Evolutionary conservation across 2,888 invertebrate species (phyloP).

Genomic region (Cyclophora albipunctata): DNA sequence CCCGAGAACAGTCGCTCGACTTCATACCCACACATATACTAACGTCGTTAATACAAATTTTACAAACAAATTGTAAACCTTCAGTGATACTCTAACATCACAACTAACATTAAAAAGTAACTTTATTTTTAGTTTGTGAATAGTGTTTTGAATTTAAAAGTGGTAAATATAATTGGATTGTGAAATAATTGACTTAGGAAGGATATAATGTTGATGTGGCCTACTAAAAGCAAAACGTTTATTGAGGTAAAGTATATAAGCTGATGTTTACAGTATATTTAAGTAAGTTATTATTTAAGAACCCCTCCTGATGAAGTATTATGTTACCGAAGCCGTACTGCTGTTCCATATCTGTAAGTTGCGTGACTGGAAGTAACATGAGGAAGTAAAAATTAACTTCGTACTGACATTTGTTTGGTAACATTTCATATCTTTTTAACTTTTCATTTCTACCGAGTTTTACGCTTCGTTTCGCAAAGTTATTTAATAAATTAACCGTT

Average conservation of each 20-base stretch:
- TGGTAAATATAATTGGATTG: constrained; percentile 55
- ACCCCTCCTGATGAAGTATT: no score
- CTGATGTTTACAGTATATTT: no score
- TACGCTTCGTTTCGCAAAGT: no score
- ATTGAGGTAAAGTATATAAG: constrained; percentile 42
- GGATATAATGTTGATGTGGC: constrained; percentile 51
- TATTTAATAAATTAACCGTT: no score
- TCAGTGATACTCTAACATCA: constrained; percentile 13
- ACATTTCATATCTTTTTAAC: no score
- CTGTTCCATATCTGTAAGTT: neutral
- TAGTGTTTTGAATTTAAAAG: constrained; percentile 37
- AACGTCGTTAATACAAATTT: constrained; percentile 48
- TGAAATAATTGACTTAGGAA: constrained; percentile 47
- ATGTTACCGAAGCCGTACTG: constrained; percentile 7
- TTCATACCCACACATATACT: constrained; percentile 20
- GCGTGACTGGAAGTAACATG: no score
- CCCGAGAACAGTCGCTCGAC: constrained; percentile 33
- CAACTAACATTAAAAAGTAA: constrained; percentile 10
- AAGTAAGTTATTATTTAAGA: no score
- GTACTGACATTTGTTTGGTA: no score
- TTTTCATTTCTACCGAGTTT: no score
- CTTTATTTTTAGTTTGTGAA: constrained; percentile 23
- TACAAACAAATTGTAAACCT: constrained; percentile 22
- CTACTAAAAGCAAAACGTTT: constrained; percentile 45
- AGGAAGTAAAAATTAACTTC: no score